Evolutionary conservation across 30 jellyfish, hydroid and myxozoan genomes (phyloP).

Genomic region (Turritopsis dohrnii): DNA sequence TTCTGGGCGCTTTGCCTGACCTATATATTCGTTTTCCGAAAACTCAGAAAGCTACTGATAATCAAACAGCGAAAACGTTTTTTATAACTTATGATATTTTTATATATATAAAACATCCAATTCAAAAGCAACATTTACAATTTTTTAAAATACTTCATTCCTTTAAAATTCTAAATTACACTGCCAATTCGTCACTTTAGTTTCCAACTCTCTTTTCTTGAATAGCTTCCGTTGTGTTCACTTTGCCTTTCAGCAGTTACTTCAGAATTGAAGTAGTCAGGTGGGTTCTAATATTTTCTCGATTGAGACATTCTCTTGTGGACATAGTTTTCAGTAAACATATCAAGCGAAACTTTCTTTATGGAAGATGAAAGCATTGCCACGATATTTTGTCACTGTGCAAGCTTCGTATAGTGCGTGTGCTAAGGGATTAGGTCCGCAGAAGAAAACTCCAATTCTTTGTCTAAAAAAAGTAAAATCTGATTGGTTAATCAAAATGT

Average conservation of each 20-base stretch:
- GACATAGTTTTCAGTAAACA: background rate
- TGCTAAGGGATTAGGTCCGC: slow-evolving; percentile 74
- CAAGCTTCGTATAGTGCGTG: slow-evolving; percentile 45
- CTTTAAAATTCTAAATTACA: background rate
- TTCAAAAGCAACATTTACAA: background rate
- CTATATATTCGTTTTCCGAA: background rate
- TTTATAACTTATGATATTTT: background rate
- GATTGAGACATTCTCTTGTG: background rate
- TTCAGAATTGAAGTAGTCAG: background rate
- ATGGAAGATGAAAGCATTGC: slow-evolving; percentile 55
- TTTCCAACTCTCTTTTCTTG: background rate
- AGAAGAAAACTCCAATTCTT: slow-evolving; percentile 79
- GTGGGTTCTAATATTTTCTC: background rate
- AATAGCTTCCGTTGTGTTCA: background rate
- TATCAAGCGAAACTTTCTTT: slow-evolving; percentile 41
- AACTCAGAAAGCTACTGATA: background rate
- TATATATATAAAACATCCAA: background rate
- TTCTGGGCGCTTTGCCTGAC: no score
- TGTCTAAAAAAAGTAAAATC: slow-evolving; percentile 31
- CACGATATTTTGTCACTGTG: slow-evolving; percentile 27
- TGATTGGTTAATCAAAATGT: no score
- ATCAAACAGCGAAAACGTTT: background rate
- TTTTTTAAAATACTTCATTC: background rate
- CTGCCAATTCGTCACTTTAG: background rate
- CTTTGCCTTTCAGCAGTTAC: background rate